phyloP scores from a whole-genome alignment of 2,113 vertebrate genomes.

The Anthoscopus minutus region DNA sequence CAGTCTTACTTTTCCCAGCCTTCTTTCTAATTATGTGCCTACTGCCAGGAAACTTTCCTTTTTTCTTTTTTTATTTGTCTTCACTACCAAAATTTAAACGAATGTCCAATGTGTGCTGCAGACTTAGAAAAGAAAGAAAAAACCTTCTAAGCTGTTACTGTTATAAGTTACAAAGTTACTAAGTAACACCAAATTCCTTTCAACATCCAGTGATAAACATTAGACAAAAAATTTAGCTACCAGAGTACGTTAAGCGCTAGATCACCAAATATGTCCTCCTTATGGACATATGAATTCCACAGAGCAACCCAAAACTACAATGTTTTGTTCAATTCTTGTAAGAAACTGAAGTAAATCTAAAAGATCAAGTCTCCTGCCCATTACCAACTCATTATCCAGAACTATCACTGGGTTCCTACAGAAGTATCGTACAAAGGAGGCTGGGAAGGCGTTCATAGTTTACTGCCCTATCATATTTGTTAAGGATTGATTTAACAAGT shows the following conservation, averaged over 20 bases:
- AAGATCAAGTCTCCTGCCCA: not conserved
- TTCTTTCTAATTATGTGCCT: conserved; percentile 40
- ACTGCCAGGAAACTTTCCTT: conserved; percentile 49
- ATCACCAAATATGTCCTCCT: not conserved
- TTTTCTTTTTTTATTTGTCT: not conserved
- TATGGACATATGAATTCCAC: not conserved
- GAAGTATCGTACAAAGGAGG: not conserved
- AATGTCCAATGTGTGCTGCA: not conserved
- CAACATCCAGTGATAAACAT: not conserved
- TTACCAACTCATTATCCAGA: not conserved
- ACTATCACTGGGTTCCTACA: not conserved
- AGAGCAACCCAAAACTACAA: not conserved
- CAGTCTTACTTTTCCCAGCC: conserved; percentile 20
- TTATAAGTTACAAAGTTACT: not conserved
- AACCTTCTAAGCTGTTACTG: not conserved
- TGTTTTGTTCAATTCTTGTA: not conserved
- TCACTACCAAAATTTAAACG: conserved; percentile 24
- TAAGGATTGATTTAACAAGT: not conserved
- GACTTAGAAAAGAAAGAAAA: not conserved
- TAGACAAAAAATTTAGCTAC: not conserved
- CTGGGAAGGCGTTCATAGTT: not conserved
- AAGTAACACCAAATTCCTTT: conserved; percentile 12
- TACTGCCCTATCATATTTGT: not conserved
- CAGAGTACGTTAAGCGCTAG: not conserved
- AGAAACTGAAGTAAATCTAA: not conserved